Conservation (phyloP, 2,888 invertebrate species). For the Barypeithes pellucidus region DNA sequence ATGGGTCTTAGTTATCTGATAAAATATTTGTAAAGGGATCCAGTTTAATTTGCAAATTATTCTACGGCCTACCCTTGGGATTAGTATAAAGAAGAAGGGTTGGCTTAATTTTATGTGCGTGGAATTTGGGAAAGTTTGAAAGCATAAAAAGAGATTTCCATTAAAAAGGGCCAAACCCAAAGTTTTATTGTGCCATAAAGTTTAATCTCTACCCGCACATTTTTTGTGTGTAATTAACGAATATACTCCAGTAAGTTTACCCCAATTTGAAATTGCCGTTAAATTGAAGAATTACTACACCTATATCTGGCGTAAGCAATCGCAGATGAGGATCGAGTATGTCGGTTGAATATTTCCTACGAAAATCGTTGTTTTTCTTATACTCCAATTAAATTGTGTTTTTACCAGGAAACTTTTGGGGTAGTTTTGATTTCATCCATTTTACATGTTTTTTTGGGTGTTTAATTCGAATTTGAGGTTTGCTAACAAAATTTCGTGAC, state of each 20-base stretch:
- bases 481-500: too few relatives aligned
- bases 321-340: too few relatives aligned
- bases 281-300: too few relatives aligned
- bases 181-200: conserved; percentile 15
- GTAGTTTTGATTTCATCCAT: too few relatives aligned
- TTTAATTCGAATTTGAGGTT: too few relatives aligned
- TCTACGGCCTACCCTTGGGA: conserved; percentile 32
- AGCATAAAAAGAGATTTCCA: conserved; percentile 19
- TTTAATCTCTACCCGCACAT: conserved; percentile 6
- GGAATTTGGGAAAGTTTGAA: conserved; percentile 31
- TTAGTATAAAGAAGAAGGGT: conserved; percentile 41
- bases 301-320: too few relatives aligned
- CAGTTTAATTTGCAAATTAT: conserved; percentile 46
- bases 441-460: too few relatives aligned
- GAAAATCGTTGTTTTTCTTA: too few relatives aligned
- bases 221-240: conserved; percentile 12
- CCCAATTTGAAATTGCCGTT: too few relatives aligned
- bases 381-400: too few relatives aligned
- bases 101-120: conserved; percentile 35
- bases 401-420: too few relatives aligned
- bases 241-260: not conserved
- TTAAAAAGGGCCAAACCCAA: conserved; percentile 3
- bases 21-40: conserved; percentile 43
- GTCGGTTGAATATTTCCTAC: too few relatives aligned
- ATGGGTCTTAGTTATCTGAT: conserved; percentile 45